Conservation (phyloP, 2,888 invertebrate genomes). For the Sesia apiformis region DNA sequence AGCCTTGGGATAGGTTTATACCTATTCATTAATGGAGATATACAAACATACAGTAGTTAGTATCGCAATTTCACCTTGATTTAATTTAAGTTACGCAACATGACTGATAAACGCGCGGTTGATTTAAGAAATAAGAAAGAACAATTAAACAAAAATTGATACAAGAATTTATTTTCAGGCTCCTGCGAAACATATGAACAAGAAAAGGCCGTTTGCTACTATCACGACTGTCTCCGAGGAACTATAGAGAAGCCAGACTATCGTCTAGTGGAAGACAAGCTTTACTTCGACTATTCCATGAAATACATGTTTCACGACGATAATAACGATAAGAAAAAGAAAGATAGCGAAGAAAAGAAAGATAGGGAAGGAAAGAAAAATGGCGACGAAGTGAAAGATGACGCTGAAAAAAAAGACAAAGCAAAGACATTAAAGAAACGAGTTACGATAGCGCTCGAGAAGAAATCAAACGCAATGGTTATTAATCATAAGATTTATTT, state of each 20-base stretch:
- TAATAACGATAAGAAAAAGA: slow-evolving; percentile 12
- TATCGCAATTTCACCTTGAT: no score
- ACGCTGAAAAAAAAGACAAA: slow-evolving; percentile 12
- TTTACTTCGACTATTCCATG: slow-evolving; percentile 58
- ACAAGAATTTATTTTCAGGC: slow-evolving; percentile 32
- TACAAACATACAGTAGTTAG: no score
- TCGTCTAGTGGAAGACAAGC: slow-evolving; percentile 55
- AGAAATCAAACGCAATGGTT: slow-evolving; percentile 55
- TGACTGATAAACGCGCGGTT: no score
- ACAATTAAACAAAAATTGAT: no score
- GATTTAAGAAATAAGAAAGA: no score
- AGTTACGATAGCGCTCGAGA: slow-evolving; percentile 13
- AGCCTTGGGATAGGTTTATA: no score
- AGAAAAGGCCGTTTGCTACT: slow-evolving; percentile 73
- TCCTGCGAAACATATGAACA: slow-evolving; percentile 78
- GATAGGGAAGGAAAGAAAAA: slow-evolving; percentile 2
- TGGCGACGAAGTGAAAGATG: slow-evolving; percentile 9
- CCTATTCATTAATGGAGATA: no score
- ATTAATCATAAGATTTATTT: slow-evolving; percentile 68
- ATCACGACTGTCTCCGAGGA: slow-evolving; percentile 73
- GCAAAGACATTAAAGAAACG: slow-evolving; percentile 26
- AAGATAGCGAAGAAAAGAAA: slow-evolving; percentile 7
- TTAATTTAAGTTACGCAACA: no score
- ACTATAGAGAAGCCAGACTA: slow-evolving; percentile 58
- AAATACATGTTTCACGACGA: slow-evolving; percentile 42